Conservation (phyloP, 1,140 invertebrate genomes). For the Wasmannia auropunctata region DNA sequence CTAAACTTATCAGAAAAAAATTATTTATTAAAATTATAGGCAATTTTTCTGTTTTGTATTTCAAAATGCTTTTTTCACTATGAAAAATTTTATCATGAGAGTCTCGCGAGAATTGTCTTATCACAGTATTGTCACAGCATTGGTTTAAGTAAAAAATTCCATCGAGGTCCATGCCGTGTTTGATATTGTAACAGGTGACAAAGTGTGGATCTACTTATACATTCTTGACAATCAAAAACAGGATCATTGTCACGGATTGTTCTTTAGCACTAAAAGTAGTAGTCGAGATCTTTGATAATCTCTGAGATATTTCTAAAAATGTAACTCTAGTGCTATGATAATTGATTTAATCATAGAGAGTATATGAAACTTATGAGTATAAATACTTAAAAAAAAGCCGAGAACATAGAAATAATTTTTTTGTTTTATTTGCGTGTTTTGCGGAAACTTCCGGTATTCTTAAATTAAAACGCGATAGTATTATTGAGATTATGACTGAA, state of each 20-base stretch:
- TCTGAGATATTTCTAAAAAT: background rate
- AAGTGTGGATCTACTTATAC: no score
- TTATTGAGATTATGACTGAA: constrained; percentile 17
- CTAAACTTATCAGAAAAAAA: background rate
- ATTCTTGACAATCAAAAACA: background rate
- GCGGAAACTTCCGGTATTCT: background rate
- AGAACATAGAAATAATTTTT: background rate
- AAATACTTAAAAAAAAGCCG: background rate
- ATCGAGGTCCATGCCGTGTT: no score
- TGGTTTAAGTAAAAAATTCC: no score
- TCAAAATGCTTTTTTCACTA: background rate
- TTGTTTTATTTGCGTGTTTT: background rate
- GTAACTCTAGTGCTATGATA: background rate
- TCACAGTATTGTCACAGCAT: no score
- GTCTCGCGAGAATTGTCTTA: background rate
- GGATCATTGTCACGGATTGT: background rate
- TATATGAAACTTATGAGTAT: background rate
- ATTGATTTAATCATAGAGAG: background rate
- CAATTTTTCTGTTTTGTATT: no score
- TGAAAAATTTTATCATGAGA: no score
- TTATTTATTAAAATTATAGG: background rate
- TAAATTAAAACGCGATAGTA: constrained; percentile 3
- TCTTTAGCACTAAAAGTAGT: background rate
- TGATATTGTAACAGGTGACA: no score
- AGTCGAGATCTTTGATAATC: background rate